Percentiles rank a stretch among this genome's conserved stretches.
phyloP scores from a whole-genome alignment of 2,888 invertebrate species.

The Drosophila putrida region DNA sequence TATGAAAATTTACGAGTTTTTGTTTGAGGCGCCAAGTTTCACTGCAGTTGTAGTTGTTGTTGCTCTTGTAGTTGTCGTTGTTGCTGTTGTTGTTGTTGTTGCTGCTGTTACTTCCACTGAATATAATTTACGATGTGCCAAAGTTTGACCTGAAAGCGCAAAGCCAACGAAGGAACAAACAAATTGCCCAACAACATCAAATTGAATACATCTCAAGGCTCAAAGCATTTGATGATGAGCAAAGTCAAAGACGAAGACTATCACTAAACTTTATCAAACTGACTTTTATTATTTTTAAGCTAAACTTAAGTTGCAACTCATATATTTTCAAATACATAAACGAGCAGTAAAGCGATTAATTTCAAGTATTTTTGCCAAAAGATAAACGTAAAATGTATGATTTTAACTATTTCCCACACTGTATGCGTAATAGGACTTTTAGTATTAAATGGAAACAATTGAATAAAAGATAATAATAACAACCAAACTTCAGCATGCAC shows the following conservation, averaged over 20 bases:
- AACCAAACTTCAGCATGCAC: too few relatives aligned
- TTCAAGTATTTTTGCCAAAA: too few relatives aligned
- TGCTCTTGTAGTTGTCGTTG: conserved; percentile 17
- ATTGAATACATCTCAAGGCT: conserved; percentile 29
- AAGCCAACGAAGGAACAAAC: conserved; percentile 36
- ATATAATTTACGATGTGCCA: conserved; percentile 74
- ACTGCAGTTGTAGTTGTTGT: conserved; percentile 40
- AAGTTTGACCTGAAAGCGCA: conserved; percentile 56
- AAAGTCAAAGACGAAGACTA: conserved; percentile 1
- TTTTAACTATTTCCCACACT: too few relatives aligned
- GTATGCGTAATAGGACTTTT: too few relatives aligned
- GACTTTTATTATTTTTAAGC: not conserved
- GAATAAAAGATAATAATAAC: too few relatives aligned
- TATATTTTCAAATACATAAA: too few relatives aligned
- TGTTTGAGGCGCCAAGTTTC: conserved; percentile 68
- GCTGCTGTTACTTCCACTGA: conserved; percentile 34
- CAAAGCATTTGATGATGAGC: conserved; percentile 19
- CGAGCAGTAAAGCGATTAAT: too few relatives aligned
- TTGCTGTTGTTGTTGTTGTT: conserved; percentile 3
- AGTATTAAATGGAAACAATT: too few relatives aligned
- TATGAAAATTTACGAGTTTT: conserved; percentile 81
- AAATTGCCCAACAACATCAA: conserved; percentile 42
- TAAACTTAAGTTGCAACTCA: not conserved
- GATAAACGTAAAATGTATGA: too few relatives aligned
- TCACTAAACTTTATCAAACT: conserved; percentile 5